These are phyloP conservation scores for Ceratina japonica DNA, from an alignment of 1,140 invertebrate species.

Conservation along the genomic window DNA sequence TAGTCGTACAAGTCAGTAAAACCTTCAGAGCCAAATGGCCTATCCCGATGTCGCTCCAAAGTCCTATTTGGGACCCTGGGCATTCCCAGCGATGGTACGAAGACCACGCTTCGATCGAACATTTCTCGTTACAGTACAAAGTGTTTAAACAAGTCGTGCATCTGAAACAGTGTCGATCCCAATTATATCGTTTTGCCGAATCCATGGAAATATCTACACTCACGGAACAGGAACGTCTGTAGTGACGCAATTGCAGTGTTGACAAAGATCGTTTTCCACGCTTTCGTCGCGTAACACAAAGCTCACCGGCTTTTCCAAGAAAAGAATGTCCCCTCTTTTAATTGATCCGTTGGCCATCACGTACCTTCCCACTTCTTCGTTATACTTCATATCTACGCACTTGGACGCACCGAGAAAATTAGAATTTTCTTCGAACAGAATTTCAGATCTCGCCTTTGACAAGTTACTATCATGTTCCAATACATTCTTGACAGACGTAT, in stretches of 20 bases:
- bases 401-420: slow-evolving; percentile 70
- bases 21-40: slow-evolving; percentile 87
- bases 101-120: slow-evolving; percentile 81
- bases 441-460: slow-evolving; percentile 40
- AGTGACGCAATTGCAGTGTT: slow-evolving; percentile 81
- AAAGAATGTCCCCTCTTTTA: slow-evolving; percentile 82
- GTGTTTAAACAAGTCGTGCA: slow-evolving; percentile 83
- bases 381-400: slow-evolving; percentile 67
- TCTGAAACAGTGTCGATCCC: slow-evolving; percentile 72
- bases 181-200: background rate
- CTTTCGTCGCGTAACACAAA: slow-evolving; percentile 81
- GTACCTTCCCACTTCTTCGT: slow-evolving; percentile 78
- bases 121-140: slow-evolving; percentile 84
- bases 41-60: slow-evolving; percentile 86
- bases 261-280: slow-evolving; percentile 74
- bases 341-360: slow-evolving; percentile 81
- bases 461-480: slow-evolving; percentile 1
- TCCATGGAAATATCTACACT: slow-evolving; percentile 60
- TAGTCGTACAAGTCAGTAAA: slow-evolving; percentile 78
- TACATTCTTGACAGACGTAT: background rate
- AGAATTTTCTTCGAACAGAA: slow-evolving; percentile 66
- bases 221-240: slow-evolving; percentile 77
- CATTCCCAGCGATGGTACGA: slow-evolving; percentile 89
- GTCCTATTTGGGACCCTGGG: slow-evolving; percentile 80
- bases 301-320: slow-evolving; percentile 86